Percentiles rank a stretch among this genome's conserved stretches.
Conservation (phyloP, 2,888 invertebrate genomes). For the Gastracanthus pulcherrimus region DNA sequence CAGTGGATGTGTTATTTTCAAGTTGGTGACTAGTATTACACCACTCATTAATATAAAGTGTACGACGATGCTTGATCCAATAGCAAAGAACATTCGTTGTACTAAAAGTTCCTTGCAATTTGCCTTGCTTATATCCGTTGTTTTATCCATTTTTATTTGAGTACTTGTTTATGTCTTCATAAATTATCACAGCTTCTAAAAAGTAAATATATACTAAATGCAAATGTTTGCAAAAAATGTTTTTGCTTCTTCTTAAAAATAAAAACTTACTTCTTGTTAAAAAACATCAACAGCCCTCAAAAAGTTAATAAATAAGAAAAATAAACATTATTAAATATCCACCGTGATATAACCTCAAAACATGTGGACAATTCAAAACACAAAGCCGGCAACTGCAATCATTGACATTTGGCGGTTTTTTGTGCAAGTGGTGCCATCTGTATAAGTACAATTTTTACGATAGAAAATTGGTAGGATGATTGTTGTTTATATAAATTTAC, state of each 20-base stretch:
- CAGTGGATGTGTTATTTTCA: slow-evolving; percentile 82
- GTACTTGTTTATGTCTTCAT: neutral
- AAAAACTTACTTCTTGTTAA: slow-evolving; percentile 10
- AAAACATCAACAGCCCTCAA: neutral
- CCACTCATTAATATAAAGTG: slow-evolving; percentile 71
- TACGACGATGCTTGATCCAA: slow-evolving; percentile 80
- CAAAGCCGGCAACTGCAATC: slow-evolving; percentile 27
- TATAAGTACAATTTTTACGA: neutral
- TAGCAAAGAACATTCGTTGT: slow-evolving; percentile 81
- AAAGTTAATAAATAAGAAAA: neutral
- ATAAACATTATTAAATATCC: slow-evolving; percentile 21
- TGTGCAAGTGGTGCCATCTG: slow-evolving; percentile 30
- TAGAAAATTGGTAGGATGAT: neutral
- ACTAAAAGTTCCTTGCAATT: slow-evolving; percentile 80
- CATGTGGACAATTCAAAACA: slow-evolving; percentile 29
- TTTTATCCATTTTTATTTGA: slow-evolving; percentile 50
- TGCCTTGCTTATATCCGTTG: slow-evolving; percentile 58
- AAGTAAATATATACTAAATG: neutral
- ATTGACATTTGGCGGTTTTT: slow-evolving; percentile 12
- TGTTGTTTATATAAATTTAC: neutral
- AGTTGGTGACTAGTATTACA: slow-evolving; percentile 79
- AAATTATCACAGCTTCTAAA: slow-evolving; percentile 16
- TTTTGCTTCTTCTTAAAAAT: neutral
- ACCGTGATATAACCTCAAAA: slow-evolving; percentile 37
- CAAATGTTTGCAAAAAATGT: neutral